Conservation (phyloP, 2,797 vertebrate species). For the Nothura maculosa region DNA sequence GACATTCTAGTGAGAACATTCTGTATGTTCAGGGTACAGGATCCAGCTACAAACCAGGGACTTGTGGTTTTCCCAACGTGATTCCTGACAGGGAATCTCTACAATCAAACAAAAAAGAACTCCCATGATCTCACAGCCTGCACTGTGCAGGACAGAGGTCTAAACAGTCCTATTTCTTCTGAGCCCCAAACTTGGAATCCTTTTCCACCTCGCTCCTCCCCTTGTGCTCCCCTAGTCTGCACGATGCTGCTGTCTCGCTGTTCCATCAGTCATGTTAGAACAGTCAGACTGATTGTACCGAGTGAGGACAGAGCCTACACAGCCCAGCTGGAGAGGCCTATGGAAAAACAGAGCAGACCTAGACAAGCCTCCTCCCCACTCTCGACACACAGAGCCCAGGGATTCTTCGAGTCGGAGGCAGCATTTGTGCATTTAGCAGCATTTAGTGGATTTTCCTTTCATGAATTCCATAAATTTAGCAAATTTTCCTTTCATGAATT, state of each 20-base stretch:
- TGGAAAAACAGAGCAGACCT: background rate
- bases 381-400: background rate
- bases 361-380: background rate
- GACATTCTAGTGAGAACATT: background rate
- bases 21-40: background rate
- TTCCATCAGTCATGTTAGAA: fast-evolving
- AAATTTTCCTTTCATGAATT: background rate
- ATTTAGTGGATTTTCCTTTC: background rate
- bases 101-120: background rate
- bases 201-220: background rate
- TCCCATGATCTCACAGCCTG: background rate
- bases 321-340: background rate
- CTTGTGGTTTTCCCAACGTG: background rate
- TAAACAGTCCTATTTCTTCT: background rate
- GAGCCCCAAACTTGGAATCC: background rate
- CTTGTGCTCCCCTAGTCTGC: background rate
- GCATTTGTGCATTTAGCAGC: background rate
- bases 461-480: fast-evolving
- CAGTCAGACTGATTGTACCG: fast-evolving
- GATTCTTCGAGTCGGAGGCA: background rate
- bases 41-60: background rate
- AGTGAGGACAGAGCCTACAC: background rate
- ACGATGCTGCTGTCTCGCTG: background rate
- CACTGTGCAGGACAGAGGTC: background rate
- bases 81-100: background rate